A percentile compares a stretch with the other conserved stretches of the same genome.
phyloP scores from a whole-genome alignment of 2,113 vertebrate species.

The Verasper variegatus region DNA sequence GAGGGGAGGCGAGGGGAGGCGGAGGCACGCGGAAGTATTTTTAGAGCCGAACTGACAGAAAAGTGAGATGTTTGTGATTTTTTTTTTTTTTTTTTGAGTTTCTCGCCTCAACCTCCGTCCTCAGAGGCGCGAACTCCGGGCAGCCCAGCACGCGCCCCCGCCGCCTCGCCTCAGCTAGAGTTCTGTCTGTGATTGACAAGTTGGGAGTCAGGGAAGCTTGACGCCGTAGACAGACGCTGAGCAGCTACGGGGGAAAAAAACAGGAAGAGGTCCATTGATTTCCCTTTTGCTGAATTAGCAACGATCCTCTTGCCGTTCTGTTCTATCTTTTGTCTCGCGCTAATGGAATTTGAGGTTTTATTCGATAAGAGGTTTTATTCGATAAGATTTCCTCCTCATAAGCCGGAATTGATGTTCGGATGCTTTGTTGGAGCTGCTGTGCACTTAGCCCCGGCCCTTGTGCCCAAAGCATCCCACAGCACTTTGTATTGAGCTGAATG shows the following conservation, averaged over 20 bases:
- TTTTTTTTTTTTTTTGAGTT: slow-evolving; percentile 58
- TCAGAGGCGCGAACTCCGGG: slow-evolving; percentile 36
- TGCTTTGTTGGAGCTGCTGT: slow-evolving; percentile 46
- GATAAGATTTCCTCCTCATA: slow-evolving; percentile 34
- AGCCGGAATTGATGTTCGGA: slow-evolving; percentile 32
- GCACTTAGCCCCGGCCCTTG: slow-evolving; percentile 50
- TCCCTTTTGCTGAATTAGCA: slow-evolving; percentile 69
- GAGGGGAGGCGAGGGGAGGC: slow-evolving; percentile 25
- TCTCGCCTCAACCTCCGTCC: slow-evolving; percentile 42
- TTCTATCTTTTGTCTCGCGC: slow-evolving; percentile 56
- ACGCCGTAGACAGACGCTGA: slow-evolving; percentile 18
- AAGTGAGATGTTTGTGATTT: slow-evolving; percentile 71
- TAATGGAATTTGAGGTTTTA: slow-evolving; percentile 68
- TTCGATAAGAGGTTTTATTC: slow-evolving; percentile 59
- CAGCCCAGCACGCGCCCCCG: slow-evolving; percentile 3
- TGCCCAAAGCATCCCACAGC: slow-evolving; percentile 58
- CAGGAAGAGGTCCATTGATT: slow-evolving; percentile 66
- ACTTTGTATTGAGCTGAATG: slow-evolving; percentile 36
- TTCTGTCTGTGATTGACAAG: slow-evolving; percentile 27
- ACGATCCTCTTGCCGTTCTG: slow-evolving; percentile 52
- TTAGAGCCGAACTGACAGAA: slow-evolving; percentile 68
- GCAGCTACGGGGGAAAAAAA: slow-evolving; percentile 36
- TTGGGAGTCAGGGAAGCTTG: slow-evolving; percentile 1
- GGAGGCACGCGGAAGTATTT: slow-evolving; percentile 65
- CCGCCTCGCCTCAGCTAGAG: slow-evolving; percentile 11